These are phyloP conservation scores for Lacerta viridis DNA, from an alignment of 2,797 vertebrate species.

Conservation along the genomic window DNA sequence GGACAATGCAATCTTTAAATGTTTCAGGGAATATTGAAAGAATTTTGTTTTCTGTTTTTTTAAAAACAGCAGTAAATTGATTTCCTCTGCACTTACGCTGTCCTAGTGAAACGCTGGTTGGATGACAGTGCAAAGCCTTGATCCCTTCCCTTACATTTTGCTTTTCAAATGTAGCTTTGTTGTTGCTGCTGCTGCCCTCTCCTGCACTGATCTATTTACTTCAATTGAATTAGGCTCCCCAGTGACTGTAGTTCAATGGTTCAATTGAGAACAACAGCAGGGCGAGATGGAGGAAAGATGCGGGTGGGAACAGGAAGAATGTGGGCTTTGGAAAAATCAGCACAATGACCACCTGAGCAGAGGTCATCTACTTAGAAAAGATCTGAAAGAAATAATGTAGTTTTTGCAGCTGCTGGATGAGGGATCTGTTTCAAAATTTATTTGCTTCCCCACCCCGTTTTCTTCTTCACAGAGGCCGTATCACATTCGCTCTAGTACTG, in stretches of 20 bases:
- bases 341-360: not conserved
- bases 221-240: not conserved
- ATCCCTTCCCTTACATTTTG: not conserved
- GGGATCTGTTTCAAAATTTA: not conserved
- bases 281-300: not conserved
- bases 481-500: conserved; percentile 89
- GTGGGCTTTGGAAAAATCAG: not conserved
- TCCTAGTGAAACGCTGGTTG: not conserved
- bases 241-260: conserved; percentile 10
- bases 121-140: not conserved
- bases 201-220: conserved; percentile 20
- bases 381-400: not conserved
- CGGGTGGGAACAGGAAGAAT: too few relatives aligned
- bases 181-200: not conserved
- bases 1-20: not conserved
- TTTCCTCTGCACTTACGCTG: not conserved
- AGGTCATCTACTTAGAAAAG: conserved; percentile 8
- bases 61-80: not conserved
- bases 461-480: conserved; percentile 89
- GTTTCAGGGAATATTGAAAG: not conserved
- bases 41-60: not conserved
- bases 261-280: not conserved
- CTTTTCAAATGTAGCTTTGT: not conserved
- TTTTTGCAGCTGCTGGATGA: not conserved
- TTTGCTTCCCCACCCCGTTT: conserved; percentile 12